Base-by-base conservation (phyloP, 2,113 vertebrate genomes). In the Etheostoma cragini region DNA sequence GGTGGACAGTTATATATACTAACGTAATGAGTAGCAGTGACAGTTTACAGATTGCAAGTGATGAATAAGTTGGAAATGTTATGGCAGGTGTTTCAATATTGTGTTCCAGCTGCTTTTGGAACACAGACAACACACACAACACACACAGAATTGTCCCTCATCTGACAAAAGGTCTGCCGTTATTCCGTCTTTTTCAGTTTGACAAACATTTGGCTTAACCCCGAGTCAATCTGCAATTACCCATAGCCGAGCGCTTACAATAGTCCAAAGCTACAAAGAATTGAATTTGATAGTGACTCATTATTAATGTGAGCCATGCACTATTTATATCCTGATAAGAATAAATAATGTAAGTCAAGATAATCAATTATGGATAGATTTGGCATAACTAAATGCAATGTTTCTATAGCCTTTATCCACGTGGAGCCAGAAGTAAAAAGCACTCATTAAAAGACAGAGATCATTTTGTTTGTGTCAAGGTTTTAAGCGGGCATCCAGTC, bases 331-430 rank as follows among this genome's bases (percentile, higher is more conserved):
- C 68, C 78, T 69, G 81, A 91, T 92, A 87, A 83, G 67, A 65
- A 82, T 90, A 82, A 91, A 90, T 94, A 86, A 92, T 92, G 87
- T 47, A 93, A 86, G 54, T 49, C 26, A 46, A 71, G 49, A 67
- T 87, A 30, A 94, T 95, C 87, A 93, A 94, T 94, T 89, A 91
- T 94, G 82, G 83, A 94, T 88, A 89, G 83, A 85, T 92, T 93
- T 86, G 81, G 62, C 63, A 72, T 78, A 87, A 87, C 70, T 92
- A 87, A 93, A 95, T 61, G 60, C 81, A 86, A 49, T 72, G 72
- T 90, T 89, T 89, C 75, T 80, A 80, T 79, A 81, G 82, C 70
- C 77, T 85, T 83, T 87, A 83, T 87, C 72, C 61, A 72, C 83
- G 85, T 12, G 58, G 35, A 68, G 62, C 70, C 73, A 3, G 8